phyloP scores from a whole-genome alignment of 2,888 invertebrate species.

The Phyllotreta cruciferae region DNA sequence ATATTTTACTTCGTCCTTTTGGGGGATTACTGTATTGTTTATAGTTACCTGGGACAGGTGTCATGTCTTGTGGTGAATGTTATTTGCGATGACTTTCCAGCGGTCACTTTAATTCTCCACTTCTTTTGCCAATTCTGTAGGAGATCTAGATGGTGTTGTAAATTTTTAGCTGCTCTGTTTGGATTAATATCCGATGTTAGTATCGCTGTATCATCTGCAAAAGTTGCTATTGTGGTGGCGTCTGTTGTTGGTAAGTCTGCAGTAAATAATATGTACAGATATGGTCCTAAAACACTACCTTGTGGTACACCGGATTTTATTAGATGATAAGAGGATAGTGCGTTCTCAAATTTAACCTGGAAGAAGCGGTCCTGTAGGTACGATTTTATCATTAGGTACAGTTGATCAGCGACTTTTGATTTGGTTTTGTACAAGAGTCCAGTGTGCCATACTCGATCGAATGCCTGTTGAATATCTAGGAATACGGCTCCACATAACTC shows the following conservation, averaged over 20 bases:
- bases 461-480: constrained; percentile 3
- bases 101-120: constrained; percentile 3
- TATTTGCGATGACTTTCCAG: not conserved
- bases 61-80: not conserved
- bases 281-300: constrained; percentile 4
- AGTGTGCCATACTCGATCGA: constrained; percentile 1
- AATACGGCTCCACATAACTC: not conserved
- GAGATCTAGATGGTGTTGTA: not conserved
- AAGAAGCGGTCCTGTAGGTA: constrained; percentile 1
- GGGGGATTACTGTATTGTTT: not conserved
- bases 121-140: not conserved
- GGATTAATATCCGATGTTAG: not conserved
- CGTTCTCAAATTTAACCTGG: constrained; percentile 3
- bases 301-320: constrained; percentile 6
- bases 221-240: not conserved
- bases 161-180: not conserved
- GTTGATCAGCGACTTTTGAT: not conserved
- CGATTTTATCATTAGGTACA: not conserved
- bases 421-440: not conserved
- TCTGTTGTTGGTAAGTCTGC: constrained; percentile 4
- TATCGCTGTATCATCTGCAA: not conserved
- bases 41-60: not conserved
- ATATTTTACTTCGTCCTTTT: not conserved
- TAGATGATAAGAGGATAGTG: not conserved
- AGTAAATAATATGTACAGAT: not conserved